Evolutionary conservation across 2,888 invertebrate species (phyloP), one percentile per base, ranked within the genome.

Genomic region (Corythucha ciliata): DNA sequence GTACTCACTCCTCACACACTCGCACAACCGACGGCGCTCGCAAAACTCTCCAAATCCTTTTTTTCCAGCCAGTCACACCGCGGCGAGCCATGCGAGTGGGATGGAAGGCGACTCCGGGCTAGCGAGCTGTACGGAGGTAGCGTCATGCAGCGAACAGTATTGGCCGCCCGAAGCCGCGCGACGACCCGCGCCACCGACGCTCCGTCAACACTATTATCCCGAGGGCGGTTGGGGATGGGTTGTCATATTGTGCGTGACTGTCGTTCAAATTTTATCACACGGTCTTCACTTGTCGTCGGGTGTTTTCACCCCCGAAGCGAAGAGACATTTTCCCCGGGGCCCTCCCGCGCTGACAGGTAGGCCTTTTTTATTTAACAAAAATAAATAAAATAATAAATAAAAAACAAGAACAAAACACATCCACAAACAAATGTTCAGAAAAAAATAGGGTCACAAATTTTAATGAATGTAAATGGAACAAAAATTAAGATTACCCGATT

Each of bases 151-250:
- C 41, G 48, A 48, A 52, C 55, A 45, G 21, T 46, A 49, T 24
- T 50, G 21, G 16, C 47, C 48, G 61, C 61, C 45, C 57, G 59
- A 46, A 59, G 62, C 55, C 54, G 59, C 55, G 59, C 60, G 56
- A 33, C 54, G 62, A 63, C 40, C 27, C 22, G 45, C 44, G 4
- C 44, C 44, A 2, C 51, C 44, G 51, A 73, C 73, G 45, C 68
- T 74, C 55, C 67, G 81, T 59, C 81, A 85, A 62, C 84, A 88
- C 65, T 87, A 87, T 69, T 88, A 87, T 68, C 87, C 87, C 26
- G 88, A 88, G 69, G 86, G 86, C 6, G 87, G 86, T 0, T 88
- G 87, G 87, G 89, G 88, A 5, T 89, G 86, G 85, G 77, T 84
- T 47, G 79, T 88, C 46, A 74, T 85, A 2, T 72, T 76, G 16